Base-by-base conservation (phyloP, 2,888 invertebrate species). In the Agrochola lychnidis region DNA sequence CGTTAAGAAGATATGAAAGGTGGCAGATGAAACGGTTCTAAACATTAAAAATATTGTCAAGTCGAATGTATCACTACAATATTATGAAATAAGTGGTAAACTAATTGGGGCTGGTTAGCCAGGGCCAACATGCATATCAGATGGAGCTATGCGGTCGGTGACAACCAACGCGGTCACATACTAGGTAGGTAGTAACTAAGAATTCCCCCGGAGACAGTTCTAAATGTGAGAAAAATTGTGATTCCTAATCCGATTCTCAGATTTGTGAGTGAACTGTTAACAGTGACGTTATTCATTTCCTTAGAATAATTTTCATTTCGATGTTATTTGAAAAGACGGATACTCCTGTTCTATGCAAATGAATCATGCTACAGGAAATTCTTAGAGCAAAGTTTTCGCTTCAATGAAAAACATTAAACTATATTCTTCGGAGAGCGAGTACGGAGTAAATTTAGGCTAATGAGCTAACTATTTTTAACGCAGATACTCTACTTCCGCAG, bases 391-490 rank as follows among this genome's bases (percentile, higher is more conserved):
- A 67, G 68, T 74, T 69, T 76, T 77, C 64, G 76, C 63, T 25
- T 80, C 56, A 78, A 70, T 83, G 72, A 78, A 80, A 81, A 81
- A 66, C 70, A 56, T 57, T 66, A 73, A 81, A 71, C 59, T 71
- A 76, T 78, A 76, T 72, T 63, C 70, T 72, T 70, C 53, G 73
- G 36, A 25, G 57, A 81, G 73, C 75, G 70, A 85, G 76, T 81
- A 82, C 79, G 36, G 70, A 72, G 73, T 71, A 84, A 89, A 91
- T 92, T 89, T 89, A 90, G 90, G 90, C 85, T 92, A 92, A 92
- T 90, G 91, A 90, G 90, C 76, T 84, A 81, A 86, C 90, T 93
- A 93, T 93, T 91, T 93, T 91, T 91, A 91, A 87, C 88, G 78
- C 69, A 71, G 81, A 86, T 87, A 87, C 86, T 87, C 84, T 82